Evolutionary conservation across 64 coral and sea anemone species (phyloP).

Genomic region (Astreopora myriophthalma): DNA sequence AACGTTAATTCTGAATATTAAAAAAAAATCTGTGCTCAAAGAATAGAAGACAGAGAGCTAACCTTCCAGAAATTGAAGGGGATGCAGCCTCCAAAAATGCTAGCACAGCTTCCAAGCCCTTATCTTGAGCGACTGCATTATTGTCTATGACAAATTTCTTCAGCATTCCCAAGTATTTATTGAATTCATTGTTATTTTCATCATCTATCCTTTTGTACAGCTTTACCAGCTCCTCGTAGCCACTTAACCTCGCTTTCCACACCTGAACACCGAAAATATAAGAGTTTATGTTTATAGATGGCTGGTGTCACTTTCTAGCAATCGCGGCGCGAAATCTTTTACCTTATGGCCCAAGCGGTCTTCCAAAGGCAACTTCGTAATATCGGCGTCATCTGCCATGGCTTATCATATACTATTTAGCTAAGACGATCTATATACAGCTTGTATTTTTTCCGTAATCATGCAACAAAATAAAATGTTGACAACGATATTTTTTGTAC

Average conservation of each 20-base stretch:
- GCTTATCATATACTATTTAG: neutral
- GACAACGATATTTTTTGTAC: neutral
- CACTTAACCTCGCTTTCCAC: constrained; percentile 97
- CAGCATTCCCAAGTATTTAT: constrained; percentile 83
- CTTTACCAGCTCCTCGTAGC: constrained; percentile 91
- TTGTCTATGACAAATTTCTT: constrained; percentile 98
- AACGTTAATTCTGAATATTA: too few relatives aligned
- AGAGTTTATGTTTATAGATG: neutral
- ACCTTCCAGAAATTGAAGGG: constrained; percentile 92
- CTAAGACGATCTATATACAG: neutral
- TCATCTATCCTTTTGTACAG: constrained; percentile 73
- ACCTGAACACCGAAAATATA: constrained; percentile 60
- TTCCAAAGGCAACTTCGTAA: constrained; percentile 85
- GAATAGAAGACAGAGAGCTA: neutral
- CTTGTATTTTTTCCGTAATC: neutral
- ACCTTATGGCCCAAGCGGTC: constrained; percentile 90
- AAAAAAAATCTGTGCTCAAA: neutral
- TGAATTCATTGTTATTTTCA: constrained; percentile 90
- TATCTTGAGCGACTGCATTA: constrained; percentile 98
- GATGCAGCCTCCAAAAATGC: constrained; percentile 86
- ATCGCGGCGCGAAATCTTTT: constrained; percentile 11
- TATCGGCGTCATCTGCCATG: constrained; percentile 81
- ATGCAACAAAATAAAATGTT: constrained; percentile 21
- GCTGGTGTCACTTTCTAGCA: constrained; percentile 11
- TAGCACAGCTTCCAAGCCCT: constrained; percentile 87